Evolutionary conservation across 53 echinoderm and acorn worm species (phyloP).

Genomic region (Temnopleurus reevesii): DNA sequence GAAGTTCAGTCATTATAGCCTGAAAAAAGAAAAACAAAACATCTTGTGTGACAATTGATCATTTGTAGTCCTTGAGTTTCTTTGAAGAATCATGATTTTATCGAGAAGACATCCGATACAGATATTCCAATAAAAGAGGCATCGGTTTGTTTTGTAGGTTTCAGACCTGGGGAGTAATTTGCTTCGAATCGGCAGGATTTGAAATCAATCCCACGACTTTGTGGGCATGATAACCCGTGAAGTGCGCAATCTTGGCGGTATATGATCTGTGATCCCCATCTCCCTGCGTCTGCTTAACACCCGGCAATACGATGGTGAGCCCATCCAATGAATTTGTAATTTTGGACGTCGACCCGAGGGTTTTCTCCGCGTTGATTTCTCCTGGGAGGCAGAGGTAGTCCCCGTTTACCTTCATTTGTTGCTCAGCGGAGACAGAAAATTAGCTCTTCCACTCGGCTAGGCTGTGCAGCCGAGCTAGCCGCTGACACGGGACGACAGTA

Average conservation of each 20-base stretch:
- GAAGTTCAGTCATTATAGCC: too few species aligned
- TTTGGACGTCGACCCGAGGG: conserved; percentile 25
- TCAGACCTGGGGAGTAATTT: conserved; percentile 21
- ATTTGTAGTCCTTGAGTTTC: not conserved
- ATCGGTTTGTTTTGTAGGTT: conserved; percentile 34
- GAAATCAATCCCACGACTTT: conserved; percentile 31
- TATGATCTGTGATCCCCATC: conserved; percentile 38
- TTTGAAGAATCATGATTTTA: not conserved
- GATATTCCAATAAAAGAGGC: conserved; percentile 31
- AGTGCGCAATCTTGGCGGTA: conserved; percentile 29
- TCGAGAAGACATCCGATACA: not conserved
- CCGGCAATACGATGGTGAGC: conserved; percentile 29
- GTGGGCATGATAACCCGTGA: conserved; percentile 11
- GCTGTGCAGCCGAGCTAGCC: conserved; percentile 29
- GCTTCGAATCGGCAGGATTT: conserved; percentile 30
- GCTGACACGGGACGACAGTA: conserved; percentile 16
- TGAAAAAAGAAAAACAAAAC: too few species aligned
- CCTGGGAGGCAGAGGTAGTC: conserved; percentile 31
- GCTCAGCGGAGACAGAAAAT: conserved; percentile 46
- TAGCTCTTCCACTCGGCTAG: conserved; percentile 8
- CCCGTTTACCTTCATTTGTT: conserved; percentile 60
- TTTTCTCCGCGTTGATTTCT: conserved; percentile 37
- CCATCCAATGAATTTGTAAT: conserved; percentile 58
- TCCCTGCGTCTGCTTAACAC: conserved; percentile 34
- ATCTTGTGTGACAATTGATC: not conserved